Conservation (phyloP, 2,797 vertebrate genomes). For the Acipenser transmontanus region DNA sequence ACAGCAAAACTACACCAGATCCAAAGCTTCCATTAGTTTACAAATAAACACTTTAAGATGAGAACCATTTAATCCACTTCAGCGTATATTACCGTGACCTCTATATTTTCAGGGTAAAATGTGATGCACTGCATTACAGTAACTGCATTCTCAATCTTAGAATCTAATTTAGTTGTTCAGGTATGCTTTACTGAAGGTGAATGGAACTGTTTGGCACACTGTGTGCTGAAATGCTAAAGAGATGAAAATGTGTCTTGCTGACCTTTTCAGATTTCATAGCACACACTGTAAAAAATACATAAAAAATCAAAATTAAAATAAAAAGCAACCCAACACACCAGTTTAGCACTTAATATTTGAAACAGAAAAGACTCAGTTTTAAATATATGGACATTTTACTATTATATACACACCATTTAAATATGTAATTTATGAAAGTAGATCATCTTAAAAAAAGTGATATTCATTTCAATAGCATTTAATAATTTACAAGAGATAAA, state of each 20-base stretch:
- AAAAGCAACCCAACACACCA: no score
- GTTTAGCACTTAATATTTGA: no score
- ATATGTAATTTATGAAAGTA: conserved; percentile 7
- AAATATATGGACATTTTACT: no score
- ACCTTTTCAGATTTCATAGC: conserved; percentile 20
- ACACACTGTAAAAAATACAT: no score
- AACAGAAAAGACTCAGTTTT: no score
- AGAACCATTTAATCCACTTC: conserved; percentile 49
- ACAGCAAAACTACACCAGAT: conserved; percentile 10
- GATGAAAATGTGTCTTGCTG: conserved; percentile 32
- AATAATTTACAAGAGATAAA: no score
- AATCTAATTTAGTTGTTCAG: conserved; percentile 60
- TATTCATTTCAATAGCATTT: no score
- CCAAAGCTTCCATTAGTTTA: conserved; percentile 26
- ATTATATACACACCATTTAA: neutral
- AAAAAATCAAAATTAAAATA: no score
- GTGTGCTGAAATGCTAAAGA: conserved; percentile 27
- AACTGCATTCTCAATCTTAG: conserved; percentile 56
- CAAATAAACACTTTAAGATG: conserved; percentile 30
- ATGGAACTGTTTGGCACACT: conserved; percentile 49
- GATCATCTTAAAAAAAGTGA: neutral
- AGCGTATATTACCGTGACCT: conserved; percentile 40
- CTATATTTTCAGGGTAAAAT: conserved; percentile 36
- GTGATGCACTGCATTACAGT: conserved; percentile 38
- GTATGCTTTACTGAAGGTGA: conserved; percentile 45